Percentiles rank a stretch among this genome's conserved stretches.
phyloP scores from a whole-genome alignment of 2,113 vertebrate genomes.

The Urocitellus parryii region DNA sequence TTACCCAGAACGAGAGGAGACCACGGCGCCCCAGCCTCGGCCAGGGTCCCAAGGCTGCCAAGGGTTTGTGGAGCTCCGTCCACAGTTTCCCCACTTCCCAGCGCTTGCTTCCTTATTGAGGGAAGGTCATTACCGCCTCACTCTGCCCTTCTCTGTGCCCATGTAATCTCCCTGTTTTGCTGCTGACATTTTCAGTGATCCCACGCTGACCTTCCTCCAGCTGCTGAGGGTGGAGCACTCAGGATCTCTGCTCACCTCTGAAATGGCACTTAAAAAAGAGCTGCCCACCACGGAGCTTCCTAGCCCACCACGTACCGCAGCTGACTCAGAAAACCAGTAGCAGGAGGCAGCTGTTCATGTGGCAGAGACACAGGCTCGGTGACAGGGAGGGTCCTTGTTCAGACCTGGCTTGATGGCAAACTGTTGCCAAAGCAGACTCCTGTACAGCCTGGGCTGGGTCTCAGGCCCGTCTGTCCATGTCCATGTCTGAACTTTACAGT shows the following conservation, averaged over 20 bases:
- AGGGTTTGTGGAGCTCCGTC: too few species aligned
- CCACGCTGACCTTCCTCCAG: constrained; percentile 60
- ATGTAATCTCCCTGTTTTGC: constrained; percentile 76
- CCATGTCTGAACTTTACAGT: not conserved
- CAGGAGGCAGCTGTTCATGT: constrained; percentile 4
- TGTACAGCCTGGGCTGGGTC: not conserved
- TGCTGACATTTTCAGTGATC: constrained; percentile 81
- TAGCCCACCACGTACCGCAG: constrained; percentile 53
- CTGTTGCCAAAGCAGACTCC: not conserved
- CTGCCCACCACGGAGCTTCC: constrained; percentile 42
- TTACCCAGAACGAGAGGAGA: fast-evolving
- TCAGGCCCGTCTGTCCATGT: not conserved
- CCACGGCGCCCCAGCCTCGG: fast-evolving
- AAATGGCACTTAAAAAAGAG: constrained; percentile 70
- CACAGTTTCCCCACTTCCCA: constrained; percentile 53
- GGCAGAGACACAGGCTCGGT: not conserved
- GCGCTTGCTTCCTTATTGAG: not conserved
- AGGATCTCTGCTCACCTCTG: constrained; percentile 32
- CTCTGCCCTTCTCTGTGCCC: constrained; percentile 72
- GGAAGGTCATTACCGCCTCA: constrained; percentile 76
- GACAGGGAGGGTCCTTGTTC: not conserved
- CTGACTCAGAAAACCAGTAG: not conserved
- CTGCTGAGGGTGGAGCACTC: constrained; percentile 59
- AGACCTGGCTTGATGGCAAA: not conserved
- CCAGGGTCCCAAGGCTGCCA: fast-evolving